Evolutionary conservation across 2,113 vertebrate genomes (phyloP), one percentile per base, ranked within the genome.

Genomic region (Enhydra lutris): DNA sequence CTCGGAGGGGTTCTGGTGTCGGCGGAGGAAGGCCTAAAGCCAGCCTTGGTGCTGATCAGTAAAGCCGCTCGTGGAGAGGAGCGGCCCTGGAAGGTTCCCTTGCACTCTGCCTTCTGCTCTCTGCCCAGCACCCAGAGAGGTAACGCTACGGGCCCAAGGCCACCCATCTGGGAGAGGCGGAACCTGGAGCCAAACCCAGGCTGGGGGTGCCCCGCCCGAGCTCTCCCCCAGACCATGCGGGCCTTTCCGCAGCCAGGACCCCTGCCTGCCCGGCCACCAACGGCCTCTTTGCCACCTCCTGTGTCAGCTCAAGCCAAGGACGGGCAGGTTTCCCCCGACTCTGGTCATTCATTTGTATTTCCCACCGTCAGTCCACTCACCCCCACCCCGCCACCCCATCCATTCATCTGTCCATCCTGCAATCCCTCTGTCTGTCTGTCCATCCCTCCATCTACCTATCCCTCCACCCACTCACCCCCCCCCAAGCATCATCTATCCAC

Each of bases 161-260:
- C 92, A 73, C 94, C 78, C 74, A 47, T 36, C 39, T 5, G 52
- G 55, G 76, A 59, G 26, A 29, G 63, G 45, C 20, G 10, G 67
- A 63, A 80, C 34, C 59, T 3, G 3, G 18, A 47, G 78, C 0
- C 31, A 59, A 17, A 15, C 31, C 61, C 1, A 63, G 52, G 17
- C 73, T 3, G 39, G 52, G 17, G 29, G 47, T 0, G 1, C 34
- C 29, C 7, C 4, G 18, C 24, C 36, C 1, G 24, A 21, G 34
- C 24, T 65, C 15, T 26, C 9, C 14, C 24, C 2, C 31, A 34
- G 10, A 61, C n/a, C 0, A 0, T 0, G 26, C 0, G 12, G 52
- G 45, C 3, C 12, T 50, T 39, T 31, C 65, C 23, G 3, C 1
- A 1, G 24, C 45, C 42, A 17, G 67, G 63, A 17, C 42, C 24